Base-by-base conservation (phyloP, 2,113 vertebrate genomes). In the Malurus alboscapulatus region DNA sequence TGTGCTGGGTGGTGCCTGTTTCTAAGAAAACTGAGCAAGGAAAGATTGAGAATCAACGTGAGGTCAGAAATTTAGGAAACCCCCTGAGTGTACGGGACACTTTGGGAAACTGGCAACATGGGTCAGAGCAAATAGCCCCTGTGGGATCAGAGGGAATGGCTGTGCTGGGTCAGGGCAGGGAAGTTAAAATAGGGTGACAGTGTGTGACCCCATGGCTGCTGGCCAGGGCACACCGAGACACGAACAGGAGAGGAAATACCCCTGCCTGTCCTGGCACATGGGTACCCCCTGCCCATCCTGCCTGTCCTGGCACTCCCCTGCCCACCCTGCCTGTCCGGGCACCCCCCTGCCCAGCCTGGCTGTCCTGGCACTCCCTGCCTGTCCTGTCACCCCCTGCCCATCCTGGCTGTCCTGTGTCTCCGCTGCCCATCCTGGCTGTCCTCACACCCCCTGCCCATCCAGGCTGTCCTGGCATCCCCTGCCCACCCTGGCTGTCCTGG, bases 71-170 rank as follows among this genome's bases (percentile, higher is more conserved):
- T 75, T 14, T 30, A 19, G 72, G 80, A 36, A 14, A 7, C 4
- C 17, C 32, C 27, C 17, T 1, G 8, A 14, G 44, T 2, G 17
- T 10, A 1, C 9, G 27, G 84, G 68, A 27, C 17, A n/a, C 36
- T 19, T 21, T 2, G 19, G 36, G 80, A 14, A 53, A 2, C 7
- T 3, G 8, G 32, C 38, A 1, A 0, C 12, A 1, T 1, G 0
- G 2, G 8, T 44, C 9, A 25, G 17, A 24, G 57, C 68, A 17
- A 4, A 4, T 2, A 6, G 34, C 21, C 1, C 0, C 3, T 0
- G 45, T 32, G 58, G 50, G 53, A 19, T 6, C 57, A 1, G 85
- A 47, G 63, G 12, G 74, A 72, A 14, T 1, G 2, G 38, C 16
- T 20, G 32, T 9, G 26, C 2, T 15, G 32, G 5, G 1, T 6